Evolutionary conservation across 1,140 invertebrate genomes (phyloP).

Genomic region (Aphis gossypii): DNA sequence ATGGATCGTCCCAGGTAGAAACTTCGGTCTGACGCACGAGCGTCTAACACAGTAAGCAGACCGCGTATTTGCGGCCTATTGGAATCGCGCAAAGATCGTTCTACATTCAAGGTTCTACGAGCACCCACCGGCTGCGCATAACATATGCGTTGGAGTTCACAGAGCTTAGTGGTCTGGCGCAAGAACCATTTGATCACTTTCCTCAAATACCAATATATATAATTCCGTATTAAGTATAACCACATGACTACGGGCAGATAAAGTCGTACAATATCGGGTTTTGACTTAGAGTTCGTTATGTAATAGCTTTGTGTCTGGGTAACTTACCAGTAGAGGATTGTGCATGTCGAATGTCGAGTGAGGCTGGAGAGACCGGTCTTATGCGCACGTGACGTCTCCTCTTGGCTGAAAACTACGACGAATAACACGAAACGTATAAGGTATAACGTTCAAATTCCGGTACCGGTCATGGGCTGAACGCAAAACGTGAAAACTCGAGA

Average conservation of each 20-base stretch:
- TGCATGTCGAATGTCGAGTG: slow-evolving; percentile 7
- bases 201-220: slow-evolving; percentile 74
- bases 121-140: slow-evolving; percentile 81
- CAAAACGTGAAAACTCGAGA: background rate
- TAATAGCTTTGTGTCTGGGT: slow-evolving; percentile 43
- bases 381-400: background rate
- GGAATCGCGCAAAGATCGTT: slow-evolving; percentile 76
- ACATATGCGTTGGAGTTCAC: slow-evolving; percentile 90
- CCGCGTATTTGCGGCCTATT: slow-evolving; percentile 73
- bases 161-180: slow-evolving; percentile 81
- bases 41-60: slow-evolving; percentile 73
- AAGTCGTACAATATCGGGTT: slow-evolving; percentile 8
- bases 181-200: slow-evolving; percentile 88
- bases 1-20: slow-evolving; percentile 62
- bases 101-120: slow-evolving; percentile 74
- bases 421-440: background rate
- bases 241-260: slow-evolving; percentile 59
- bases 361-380: background rate
- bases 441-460: slow-evolving; percentile 9
- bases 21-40: slow-evolving; percentile 68
- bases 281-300: slow-evolving; percentile 35
- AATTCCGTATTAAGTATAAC: slow-evolving; percentile 66
- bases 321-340: slow-evolving; percentile 50
- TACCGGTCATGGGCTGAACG: background rate
- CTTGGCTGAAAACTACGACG: background rate